phyloP scores from a whole-genome alignment of 2,113 vertebrate species.

The Antidorcas marsupialis region DNA sequence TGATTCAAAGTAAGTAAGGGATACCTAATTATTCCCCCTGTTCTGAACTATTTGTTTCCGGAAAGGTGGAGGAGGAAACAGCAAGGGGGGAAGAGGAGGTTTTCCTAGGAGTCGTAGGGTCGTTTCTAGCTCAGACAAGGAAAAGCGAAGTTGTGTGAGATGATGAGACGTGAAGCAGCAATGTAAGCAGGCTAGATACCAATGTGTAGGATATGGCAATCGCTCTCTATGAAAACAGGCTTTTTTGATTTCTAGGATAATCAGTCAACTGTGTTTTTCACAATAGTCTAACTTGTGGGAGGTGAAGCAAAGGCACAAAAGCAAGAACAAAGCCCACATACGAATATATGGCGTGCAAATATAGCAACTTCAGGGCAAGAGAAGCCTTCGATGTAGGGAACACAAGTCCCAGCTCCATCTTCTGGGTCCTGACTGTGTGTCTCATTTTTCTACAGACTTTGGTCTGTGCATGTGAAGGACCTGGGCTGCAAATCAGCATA shows the following conservation, averaged over 20 bases:
- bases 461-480: background rate
- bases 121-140: background rate
- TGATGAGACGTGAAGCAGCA: background rate
- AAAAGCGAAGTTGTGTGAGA: background rate
- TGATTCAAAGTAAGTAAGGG: background rate
- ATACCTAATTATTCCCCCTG: background rate
- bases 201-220: background rate
- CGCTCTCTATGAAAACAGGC: background rate
- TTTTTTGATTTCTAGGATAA: background rate
- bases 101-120: background rate
- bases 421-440: background rate
- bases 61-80: background rate
- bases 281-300: background rate
- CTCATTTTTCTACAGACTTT: background rate
- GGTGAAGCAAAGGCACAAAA: background rate
- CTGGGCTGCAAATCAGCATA: background rate
- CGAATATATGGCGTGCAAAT: background rate
- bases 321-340: background rate
- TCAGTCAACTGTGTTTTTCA: background rate
- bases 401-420: accelerated
- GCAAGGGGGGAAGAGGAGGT: accelerated
- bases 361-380: no score
- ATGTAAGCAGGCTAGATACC: background rate
- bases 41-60: background rate
- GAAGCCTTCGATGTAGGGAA: background rate